These are phyloP conservation scores for Lathronympha strigana DNA, from an alignment of 2,888 invertebrate genomes.

Conservation along the genomic window DNA sequence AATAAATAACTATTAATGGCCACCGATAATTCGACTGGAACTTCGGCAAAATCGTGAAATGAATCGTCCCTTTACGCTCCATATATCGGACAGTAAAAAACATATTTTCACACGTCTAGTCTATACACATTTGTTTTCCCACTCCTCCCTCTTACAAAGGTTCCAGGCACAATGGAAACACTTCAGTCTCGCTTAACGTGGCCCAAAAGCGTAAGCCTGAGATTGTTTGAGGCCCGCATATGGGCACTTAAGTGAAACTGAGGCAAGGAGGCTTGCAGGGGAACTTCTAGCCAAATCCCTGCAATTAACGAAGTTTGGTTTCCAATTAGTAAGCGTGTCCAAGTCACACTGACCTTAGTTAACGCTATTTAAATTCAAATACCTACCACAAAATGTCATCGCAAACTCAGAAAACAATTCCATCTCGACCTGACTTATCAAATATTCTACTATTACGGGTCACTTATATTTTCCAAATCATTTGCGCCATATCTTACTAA, in stretches of 20 bases:
- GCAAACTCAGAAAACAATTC: too few relatives aligned
- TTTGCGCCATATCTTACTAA: too few relatives aligned
- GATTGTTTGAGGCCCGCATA: slow-evolving; percentile 52
- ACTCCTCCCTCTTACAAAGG: slow-evolving; percentile 54
- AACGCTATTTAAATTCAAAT: slow-evolving; percentile 13
- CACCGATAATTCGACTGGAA: slow-evolving; percentile 17
- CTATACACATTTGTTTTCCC: slow-evolving; percentile 56
- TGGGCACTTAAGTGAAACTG: slow-evolving; percentile 59
- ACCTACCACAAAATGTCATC: too few relatives aligned
- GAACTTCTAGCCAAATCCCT: slow-evolving; percentile 47
- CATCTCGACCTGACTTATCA: too few relatives aligned
- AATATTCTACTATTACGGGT: too few relatives aligned
- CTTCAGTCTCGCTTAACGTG: slow-evolving; percentile 51
- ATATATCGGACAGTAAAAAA: slow-evolving; percentile 18
- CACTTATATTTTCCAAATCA: too few relatives aligned
- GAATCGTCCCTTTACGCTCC: slow-evolving; percentile 26
- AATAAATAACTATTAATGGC: too few relatives aligned
- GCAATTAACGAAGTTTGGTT: slow-evolving; percentile 40
- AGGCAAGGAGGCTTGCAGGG: slow-evolving; percentile 46
- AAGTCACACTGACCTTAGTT: slow-evolving; percentile 22
- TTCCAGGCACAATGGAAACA: slow-evolving; percentile 58
- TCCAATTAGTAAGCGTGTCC: slow-evolving; percentile 35
- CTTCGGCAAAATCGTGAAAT: slow-evolving; percentile 24
- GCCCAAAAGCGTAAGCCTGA: slow-evolving; percentile 36
- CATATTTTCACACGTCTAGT: slow-evolving; percentile 37